Evolutionary conservation across 2,113 vertebrate genomes (phyloP), one percentile per base, ranked within the genome.

Genomic region (Romanogobio albipinnatus): DNA sequence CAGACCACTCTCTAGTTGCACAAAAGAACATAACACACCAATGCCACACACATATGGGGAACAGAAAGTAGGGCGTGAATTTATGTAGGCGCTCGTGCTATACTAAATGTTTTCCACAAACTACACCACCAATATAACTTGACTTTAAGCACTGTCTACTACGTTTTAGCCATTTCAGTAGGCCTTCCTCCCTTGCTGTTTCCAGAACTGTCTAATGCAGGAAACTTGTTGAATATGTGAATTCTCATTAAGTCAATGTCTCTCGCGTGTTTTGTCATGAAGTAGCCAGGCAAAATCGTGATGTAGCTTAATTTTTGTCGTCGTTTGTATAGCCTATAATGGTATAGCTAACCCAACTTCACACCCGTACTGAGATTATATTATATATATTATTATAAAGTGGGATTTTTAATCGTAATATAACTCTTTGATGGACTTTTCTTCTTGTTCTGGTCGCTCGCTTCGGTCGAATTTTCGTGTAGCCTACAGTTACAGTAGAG

Each of bases 11-110:
- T 24, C 3, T 17, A 19, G 6, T 5, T 14, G 39, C 4, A 62
- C n/a, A 64, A 61, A 79, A 62, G 13, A 79, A 26, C n/a, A 9
- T 17, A 62, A 47, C 4, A 62, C 13, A 26, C 53, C 53, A 59
- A 24, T 39, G 76, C 19, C 33, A 58, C 9, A 47, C 4, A 39
- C 15, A 66, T 45, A 68, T 66, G 45, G 61, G 86, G 86, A 84
- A 81, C 70, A 81, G 83, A 84, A 81, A 87, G 74, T 77, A 84
- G 61, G 74, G 62, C 62, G 61, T 84, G 39, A 81, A 26, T 26
- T 73, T n/a, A 13, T 26, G 13, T 56, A 49, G 39, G 33, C 49
- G 58, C 14, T 22, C 39, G 68, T 64, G 33, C 24, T 29, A 36
- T 29, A 59, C 9, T 58, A 6, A 10, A 15, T 26, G 33, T 64